Evolutionary conservation across 2,888 invertebrate species (phyloP).

Genomic region (Acanthacorydalis orientalis): DNA sequence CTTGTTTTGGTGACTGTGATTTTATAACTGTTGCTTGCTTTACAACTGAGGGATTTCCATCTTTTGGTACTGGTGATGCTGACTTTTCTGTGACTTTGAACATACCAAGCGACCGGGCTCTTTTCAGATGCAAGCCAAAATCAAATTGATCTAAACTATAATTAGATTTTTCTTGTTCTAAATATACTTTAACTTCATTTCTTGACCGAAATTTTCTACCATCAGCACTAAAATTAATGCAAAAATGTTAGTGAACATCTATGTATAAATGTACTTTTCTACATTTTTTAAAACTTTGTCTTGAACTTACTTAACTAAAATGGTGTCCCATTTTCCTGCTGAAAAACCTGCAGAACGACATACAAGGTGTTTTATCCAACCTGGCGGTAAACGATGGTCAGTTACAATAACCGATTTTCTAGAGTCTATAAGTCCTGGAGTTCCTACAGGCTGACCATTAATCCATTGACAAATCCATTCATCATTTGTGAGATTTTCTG

Average conservation of each 20-base stretch:
- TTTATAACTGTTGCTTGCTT: constrained; percentile 3
- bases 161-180: constrained; percentile 23
- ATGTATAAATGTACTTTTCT: too few relatives aligned
- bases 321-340: constrained; percentile 69
- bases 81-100: constrained; percentile 21
- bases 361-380: constrained; percentile 66
- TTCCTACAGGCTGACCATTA: constrained; percentile 50
- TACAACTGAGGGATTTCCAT: background rate
- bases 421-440: constrained; percentile 26
- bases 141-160: constrained; percentile 39
- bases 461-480: constrained; percentile 53
- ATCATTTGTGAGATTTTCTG: constrained; percentile 15
- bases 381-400: constrained; percentile 54
- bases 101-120: constrained; percentile 26
- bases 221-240: constrained; percentile 31
- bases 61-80: background rate
- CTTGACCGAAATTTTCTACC: constrained; percentile 43
- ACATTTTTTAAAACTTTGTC: background rate
- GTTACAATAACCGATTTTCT: constrained; percentile 42
- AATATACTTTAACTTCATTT: constrained; percentile 32
- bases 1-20: constrained; percentile 3
- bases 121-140: constrained; percentile 37
- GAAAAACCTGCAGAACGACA: constrained; percentile 48
- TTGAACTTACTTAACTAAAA: constrained; percentile 42
- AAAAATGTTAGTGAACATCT: constrained; percentile 3